Percentiles rank a stretch among this genome's conserved stretches.
These are phyloP conservation scores for Hesperophylax magnus DNA, from an alignment of 1,140 invertebrate species.

Conservation along the genomic window DNA sequence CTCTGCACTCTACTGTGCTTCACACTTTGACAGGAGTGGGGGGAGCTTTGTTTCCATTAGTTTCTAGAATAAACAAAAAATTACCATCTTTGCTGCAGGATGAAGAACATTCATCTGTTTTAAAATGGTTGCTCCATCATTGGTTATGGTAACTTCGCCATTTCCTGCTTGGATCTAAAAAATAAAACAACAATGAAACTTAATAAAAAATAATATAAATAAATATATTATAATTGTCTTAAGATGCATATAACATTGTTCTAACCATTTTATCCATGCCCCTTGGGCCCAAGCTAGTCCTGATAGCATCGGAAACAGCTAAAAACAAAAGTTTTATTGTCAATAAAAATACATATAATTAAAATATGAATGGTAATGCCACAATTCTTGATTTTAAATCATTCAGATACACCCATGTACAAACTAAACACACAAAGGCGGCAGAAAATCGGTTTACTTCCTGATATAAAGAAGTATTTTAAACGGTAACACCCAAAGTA, in stretches of 20 bases:
- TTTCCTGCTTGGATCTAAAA: conserved; percentile 93
- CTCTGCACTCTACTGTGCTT: too few species aligned
- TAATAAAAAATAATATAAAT: background rate
- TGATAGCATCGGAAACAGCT: conserved; percentile 99
- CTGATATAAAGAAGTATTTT: background rate
- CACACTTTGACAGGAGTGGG: too few species aligned
- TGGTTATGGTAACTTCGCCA: conserved; percentile 99
- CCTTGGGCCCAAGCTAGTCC: conserved; percentile 97
- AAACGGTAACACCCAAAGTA: conserved; percentile 10
- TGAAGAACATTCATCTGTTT: conserved; percentile 99
- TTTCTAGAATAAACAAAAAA: background rate
- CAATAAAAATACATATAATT: background rate
- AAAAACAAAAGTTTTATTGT: conserved; percentile 61
- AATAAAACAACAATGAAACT: background rate
- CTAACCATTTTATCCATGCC: conserved; percentile 99
- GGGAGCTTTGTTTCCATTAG: conserved; percentile 18
- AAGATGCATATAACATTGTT: background rate
- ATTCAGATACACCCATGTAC: too few species aligned
- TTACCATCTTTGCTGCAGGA: conserved; percentile 99
- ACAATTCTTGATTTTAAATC: background rate
- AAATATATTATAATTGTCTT: background rate
- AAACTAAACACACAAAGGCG: conserved; percentile 8
- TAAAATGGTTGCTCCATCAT: conserved; percentile 99
- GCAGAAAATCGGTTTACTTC: too few species aligned
- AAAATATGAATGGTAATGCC: background rate